Base-by-base conservation (phyloP, 1,140 invertebrate genomes). In the Drosophila aff. region DNA sequence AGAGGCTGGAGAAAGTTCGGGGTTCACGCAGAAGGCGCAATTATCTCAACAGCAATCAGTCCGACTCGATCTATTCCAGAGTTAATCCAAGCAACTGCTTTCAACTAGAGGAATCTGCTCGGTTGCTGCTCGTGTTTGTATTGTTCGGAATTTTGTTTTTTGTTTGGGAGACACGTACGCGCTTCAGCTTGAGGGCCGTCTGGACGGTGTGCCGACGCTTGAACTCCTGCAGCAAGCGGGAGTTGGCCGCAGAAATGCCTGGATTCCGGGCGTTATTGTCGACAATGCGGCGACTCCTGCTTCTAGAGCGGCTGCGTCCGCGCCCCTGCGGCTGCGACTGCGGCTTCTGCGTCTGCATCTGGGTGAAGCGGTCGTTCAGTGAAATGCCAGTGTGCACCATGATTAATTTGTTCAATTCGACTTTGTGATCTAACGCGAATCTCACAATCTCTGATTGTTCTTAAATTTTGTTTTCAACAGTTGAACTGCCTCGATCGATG, bases 341-440 rank as follows among this genome's bases (percentile, higher is more conserved):
- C 40, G 36, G 28, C 18, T 61, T 52, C 15, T 62, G 59, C 6
- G 78, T 62, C 71, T 82, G 76, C 40, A 81, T 80, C 65, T 91
- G 82, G 47, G 92, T 93, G 47, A 93, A 93, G 16, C 92, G 92
- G 44, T 93, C 92, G 59, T 93, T 93, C 15, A 93, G 71, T 28
- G 92, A 92, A 40, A 93, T 81, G 43, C 79, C 81, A 36, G 92
- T 93, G 23, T 84, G 74, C 46, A 83, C 85, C 86, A 91, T 91
- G n/a, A 3, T 71, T 40, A 31, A 16, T 16, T 49, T 23, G 41
- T 75, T 33, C 55, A n/a, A 46, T 65, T 38, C 46, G 21, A 44
- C 11, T 53, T 13, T 50, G 13, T 18, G 10, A 13, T 52, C n/a
- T 52, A 33, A 16, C 5, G 41, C 40, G 16, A 33, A 26, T 52